Percentiles rank a stretch among this genome's conserved stretches.
phyloP scores from a whole-genome alignment of 2,797 vertebrate species.

The Vespertilio murinus region DNA sequence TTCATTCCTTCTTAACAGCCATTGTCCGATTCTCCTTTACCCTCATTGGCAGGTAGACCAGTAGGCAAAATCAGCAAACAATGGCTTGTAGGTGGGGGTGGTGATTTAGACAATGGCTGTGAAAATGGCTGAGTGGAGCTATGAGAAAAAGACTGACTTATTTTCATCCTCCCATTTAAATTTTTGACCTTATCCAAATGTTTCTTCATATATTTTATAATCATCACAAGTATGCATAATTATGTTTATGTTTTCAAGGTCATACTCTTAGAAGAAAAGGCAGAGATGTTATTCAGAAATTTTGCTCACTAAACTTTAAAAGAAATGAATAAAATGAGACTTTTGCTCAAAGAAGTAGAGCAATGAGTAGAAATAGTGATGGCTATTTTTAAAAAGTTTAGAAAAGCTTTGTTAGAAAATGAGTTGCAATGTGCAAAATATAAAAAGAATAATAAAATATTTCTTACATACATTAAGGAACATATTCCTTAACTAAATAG shows the following conservation, averaged over 20 bases:
- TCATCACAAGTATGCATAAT: not conserved
- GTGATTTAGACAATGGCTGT: not conserved
- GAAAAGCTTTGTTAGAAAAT: slow-evolving; percentile 55
- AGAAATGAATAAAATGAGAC: not conserved
- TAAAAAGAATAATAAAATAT: not conserved
- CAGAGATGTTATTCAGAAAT: not conserved
- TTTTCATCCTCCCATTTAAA: not conserved
- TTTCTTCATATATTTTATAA: slow-evolving; percentile 23
- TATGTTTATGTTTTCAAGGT: slow-evolving; percentile 33
- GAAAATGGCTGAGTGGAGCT: not conserved
- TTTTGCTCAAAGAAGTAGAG: slow-evolving; percentile 23
- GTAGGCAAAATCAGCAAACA: not conserved
- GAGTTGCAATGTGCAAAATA: slow-evolving; percentile 25
- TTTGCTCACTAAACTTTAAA: slow-evolving; percentile 10
- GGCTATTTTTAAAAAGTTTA: not conserved
- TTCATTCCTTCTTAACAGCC: not conserved
- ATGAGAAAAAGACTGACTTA: not conserved
- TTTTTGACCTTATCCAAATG: slow-evolving; percentile 27
- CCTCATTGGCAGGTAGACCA: not conserved
- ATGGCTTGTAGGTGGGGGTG: not conserved
- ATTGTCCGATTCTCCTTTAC: not conserved
- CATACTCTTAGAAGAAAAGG: not conserved
- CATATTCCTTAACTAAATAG: slow-evolving; percentile 42
- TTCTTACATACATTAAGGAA: slow-evolving; percentile 38
- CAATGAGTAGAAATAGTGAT: not conserved